These are phyloP conservation scores for Araneus ventricosus DNA, from an alignment of 1,140 invertebrate species.

Conservation along the genomic window DNA sequence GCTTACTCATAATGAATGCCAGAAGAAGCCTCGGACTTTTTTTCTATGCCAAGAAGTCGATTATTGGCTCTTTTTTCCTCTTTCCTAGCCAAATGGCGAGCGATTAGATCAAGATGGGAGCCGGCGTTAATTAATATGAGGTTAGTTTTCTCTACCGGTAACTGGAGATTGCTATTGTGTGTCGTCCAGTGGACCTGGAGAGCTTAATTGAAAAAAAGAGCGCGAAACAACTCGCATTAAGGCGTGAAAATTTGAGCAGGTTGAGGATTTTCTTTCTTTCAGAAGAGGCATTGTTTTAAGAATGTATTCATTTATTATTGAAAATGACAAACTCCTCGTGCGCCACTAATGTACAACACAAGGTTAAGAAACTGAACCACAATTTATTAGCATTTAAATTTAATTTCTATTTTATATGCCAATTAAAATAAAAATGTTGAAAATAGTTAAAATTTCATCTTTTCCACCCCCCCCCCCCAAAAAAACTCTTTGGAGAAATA, in stretches of 20 bases:
- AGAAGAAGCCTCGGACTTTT: neutral
- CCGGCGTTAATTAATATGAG: conserved; percentile 25
- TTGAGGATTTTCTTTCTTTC: neutral
- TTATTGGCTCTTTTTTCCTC: neutral
- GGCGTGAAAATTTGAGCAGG: neutral
- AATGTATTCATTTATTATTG: too few relatives aligned
- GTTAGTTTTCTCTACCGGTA: conserved; percentile 12
- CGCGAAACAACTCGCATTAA: neutral
- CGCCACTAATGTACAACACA: too few relatives aligned
- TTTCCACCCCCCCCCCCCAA: too few relatives aligned
- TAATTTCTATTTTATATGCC: too few relatives aligned
- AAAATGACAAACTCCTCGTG: too few relatives aligned
- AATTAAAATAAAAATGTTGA: too few relatives aligned
- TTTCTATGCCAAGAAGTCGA: conserved; percentile 7
- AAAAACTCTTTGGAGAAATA: too few relatives aligned
- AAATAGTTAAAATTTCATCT: too few relatives aligned
- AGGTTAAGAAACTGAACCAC: too few relatives aligned
- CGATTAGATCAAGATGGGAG: conserved; percentile 5
- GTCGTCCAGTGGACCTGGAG: conserved; percentile 3
- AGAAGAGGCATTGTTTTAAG: neutral
- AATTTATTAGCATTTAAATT: too few relatives aligned
- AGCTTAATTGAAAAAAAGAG: conserved; percentile 14
- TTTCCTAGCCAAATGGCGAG: conserved; percentile 15
- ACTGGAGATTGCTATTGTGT: conserved; percentile 21
- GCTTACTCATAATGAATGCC: conserved; percentile 18